These are phyloP conservation scores for Archaeoteleia sp. DNA, from an alignment of 2,888 invertebrate genomes.

Conservation along the genomic window DNA sequence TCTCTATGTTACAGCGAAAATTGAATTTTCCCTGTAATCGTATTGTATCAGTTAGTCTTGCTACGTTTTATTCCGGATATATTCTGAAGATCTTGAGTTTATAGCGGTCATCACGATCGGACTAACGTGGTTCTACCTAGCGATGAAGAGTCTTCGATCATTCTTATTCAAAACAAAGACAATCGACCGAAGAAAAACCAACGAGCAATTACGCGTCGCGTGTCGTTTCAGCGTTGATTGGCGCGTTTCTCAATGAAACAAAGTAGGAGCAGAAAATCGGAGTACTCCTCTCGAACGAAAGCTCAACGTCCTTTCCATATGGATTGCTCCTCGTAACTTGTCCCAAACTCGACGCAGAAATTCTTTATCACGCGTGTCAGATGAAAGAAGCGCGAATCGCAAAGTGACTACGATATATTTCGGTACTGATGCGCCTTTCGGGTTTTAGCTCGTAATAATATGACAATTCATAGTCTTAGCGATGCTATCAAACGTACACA, in stretches of 20 bases:
- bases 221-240: conserved; percentile 1
- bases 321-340: too few species aligned
- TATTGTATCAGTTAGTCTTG: too few species aligned
- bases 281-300: conserved; percentile 1
- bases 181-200: conserved; percentile 3
- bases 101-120: conserved; percentile 1
- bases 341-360: too few species aligned
- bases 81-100: neutral
- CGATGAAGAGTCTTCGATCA: conserved; percentile 24
- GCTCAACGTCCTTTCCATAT: neutral
- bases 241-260: conserved; percentile 8
- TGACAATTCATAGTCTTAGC: conserved; percentile 47
- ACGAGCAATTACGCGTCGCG: conserved; percentile 2
- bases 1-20: conserved; percentile 23
- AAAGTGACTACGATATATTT: conserved; percentile 33
- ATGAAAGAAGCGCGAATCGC: conserved; percentile 18
- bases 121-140: conserved; percentile 19
- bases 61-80: too few species aligned
- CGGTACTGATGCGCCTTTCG: conserved; percentile 31
- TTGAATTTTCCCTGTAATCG: conserved; percentile 25
- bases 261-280: conserved; percentile 4
- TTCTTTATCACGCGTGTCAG: conserved; percentile 12
- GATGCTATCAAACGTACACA: conserved; percentile 3
- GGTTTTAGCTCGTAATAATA: conserved; percentile 52
- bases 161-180: conserved; percentile 4